A percentile compares a stretch with the other conserved stretches of the same genome.
Evolutionary conservation across 37 sponge, comb jelly and placozoan genomes (phyloP).

Genomic region (Hormiphora californensis): DNA sequence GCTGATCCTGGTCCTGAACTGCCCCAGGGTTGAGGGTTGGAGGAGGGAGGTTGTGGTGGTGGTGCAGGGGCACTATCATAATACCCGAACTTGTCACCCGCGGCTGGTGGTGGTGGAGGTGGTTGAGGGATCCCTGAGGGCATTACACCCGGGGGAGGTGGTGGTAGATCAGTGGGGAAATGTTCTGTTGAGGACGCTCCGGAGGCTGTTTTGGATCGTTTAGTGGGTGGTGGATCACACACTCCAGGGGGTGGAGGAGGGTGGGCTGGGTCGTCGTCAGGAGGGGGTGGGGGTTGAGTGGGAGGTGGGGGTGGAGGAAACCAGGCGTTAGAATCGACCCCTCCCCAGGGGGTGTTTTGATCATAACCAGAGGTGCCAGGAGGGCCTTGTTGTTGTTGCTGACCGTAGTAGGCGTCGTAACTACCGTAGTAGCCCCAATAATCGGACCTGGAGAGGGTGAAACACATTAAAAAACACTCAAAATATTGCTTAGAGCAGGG

Average conservation of each 20-base stretch:
- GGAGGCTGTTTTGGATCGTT: slow-evolving; percentile 42
- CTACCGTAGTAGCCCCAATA: background rate
- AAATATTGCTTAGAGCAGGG: background rate
- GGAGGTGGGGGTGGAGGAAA: slow-evolving; percentile 30
- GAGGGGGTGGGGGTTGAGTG: slow-evolving; percentile 32
- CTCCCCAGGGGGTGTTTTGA: too few species aligned
- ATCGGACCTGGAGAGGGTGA: background rate
- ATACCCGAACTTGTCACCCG: slow-evolving; percentile 26
- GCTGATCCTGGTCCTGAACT: too few species aligned
- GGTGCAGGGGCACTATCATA: background rate
- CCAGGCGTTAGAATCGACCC: too few species aligned
- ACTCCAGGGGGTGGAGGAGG: background rate
- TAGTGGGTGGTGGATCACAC: background rate
- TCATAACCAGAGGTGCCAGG: background rate
- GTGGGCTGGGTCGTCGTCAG: slow-evolving; percentile 4
- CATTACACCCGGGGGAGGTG: slow-evolving; percentile 14
- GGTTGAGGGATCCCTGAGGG: background rate
- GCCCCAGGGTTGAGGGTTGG: too few species aligned
- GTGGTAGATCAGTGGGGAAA: slow-evolving; percentile 27
- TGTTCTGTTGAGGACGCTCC: background rate
- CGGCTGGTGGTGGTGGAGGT: background rate
- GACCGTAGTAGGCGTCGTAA: background rate
- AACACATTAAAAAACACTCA: too few species aligned
- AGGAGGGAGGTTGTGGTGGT: background rate
- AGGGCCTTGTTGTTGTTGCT: background rate